phyloP scores from a whole-genome alignment of 2,113 vertebrate species.

The Rhinichthys klamathensis region DNA sequence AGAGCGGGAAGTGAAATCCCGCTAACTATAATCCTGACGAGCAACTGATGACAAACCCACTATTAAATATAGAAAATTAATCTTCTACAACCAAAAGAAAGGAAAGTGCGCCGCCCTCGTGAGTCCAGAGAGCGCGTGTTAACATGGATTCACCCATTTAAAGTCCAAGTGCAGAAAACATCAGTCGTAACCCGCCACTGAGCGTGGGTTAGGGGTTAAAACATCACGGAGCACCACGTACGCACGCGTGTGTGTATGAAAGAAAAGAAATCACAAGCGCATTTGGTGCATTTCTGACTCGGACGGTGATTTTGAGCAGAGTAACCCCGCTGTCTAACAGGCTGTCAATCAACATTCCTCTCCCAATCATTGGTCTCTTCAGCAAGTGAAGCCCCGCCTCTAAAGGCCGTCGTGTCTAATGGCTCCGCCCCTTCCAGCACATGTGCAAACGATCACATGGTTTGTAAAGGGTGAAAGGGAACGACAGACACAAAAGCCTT shows the following conservation, averaged over 20 bases:
- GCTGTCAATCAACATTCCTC: conserved; percentile 65
- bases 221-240: conserved; percentile 81
- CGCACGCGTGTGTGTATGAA: conserved; percentile 51
- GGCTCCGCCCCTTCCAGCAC: not conserved
- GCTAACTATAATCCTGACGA: conserved; percentile 31
- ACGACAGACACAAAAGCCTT: not conserved
- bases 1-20: not conserved
- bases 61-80: conserved; percentile 43
- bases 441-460: not conserved
- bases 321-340: conserved; percentile 83
- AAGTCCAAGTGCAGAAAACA: conserved; percentile 70
- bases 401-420: not conserved
- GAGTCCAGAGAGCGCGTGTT: not conserved
- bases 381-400: conserved; percentile 9
- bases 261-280: conserved; percentile 18
- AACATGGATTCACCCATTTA: conserved; percentile 24
- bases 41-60: conserved; percentile 23
- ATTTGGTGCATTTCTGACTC: conserved; percentile 68
- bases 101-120: not conserved
- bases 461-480: not conserved
- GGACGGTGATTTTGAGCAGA: conserved; percentile 64
- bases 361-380: conserved; percentile 2
- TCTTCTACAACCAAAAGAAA: conserved; percentile 30
- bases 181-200: conserved; percentile 81
- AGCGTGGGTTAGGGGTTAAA: conserved; percentile 76